phyloP scores from a whole-genome alignment of 2,888 invertebrate species.

The Melanophora roralis region DNA sequence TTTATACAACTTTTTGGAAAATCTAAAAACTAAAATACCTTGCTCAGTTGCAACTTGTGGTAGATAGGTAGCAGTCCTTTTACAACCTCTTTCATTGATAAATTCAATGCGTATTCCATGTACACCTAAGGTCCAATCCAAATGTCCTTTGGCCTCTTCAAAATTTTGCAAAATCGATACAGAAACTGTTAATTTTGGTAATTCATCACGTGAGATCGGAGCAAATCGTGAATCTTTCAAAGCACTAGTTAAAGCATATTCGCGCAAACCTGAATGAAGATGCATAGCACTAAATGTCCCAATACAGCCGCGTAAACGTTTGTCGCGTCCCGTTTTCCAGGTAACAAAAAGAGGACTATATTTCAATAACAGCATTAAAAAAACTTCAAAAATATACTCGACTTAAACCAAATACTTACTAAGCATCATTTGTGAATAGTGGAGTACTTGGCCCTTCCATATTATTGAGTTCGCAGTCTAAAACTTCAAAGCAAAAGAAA shows the following conservation, averaged over 20 bases:
- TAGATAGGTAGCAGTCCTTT: slow-evolving; percentile 97
- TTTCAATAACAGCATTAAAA: background rate
- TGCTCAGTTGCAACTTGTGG: slow-evolving; percentile 99
- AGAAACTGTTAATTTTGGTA: slow-evolving; percentile 93
- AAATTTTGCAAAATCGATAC: slow-evolving; percentile 96
- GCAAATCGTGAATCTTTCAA: slow-evolving; percentile 97
- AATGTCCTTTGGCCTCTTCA: slow-evolving; percentile 95
- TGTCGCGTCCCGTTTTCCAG: slow-evolving; percentile 98
- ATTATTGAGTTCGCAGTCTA: slow-evolving; percentile 95
- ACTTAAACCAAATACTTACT: slow-evolving; percentile 83
- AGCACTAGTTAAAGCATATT: slow-evolving; percentile 98
- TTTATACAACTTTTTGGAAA: too few species aligned
- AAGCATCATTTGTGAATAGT: slow-evolving; percentile 95
- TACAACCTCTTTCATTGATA: slow-evolving; percentile 92
- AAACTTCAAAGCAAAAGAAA: slow-evolving; percentile 99
- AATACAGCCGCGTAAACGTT: slow-evolving; percentile 97
- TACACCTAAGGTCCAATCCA: slow-evolving; percentile 98
- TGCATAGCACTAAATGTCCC: slow-evolving; percentile 99
- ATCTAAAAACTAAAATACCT: slow-evolving; percentile 80
- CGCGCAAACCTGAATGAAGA: slow-evolving; percentile 94
- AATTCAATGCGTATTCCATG: slow-evolving; percentile 99
- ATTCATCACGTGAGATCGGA: slow-evolving; percentile 95
- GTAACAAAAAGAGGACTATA: slow-evolving; percentile 98
- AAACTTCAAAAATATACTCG: background rate
- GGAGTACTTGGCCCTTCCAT: slow-evolving; percentile 94